These are phyloP conservation scores for Sus scrofa DNA, from an alignment of 2,113 vertebrate genomes.

Conservation along the genomic window DNA sequence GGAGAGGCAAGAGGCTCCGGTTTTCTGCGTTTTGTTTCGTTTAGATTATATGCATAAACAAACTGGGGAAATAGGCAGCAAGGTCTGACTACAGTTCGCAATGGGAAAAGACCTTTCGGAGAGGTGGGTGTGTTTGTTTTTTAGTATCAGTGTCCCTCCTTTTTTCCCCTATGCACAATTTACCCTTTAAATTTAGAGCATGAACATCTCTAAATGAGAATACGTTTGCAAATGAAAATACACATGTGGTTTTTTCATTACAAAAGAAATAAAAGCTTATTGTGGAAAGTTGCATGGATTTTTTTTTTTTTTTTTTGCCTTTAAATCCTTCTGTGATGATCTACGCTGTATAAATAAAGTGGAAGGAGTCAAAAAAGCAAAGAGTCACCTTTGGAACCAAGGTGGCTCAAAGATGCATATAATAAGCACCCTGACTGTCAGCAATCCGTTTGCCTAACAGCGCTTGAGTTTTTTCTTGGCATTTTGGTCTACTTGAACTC, in stretches of 20 bases:
- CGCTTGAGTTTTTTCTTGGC: not conserved
- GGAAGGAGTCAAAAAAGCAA: not conserved
- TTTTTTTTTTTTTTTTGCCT: conserved; percentile 49
- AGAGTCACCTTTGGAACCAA: not conserved
- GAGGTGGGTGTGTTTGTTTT: not conserved
- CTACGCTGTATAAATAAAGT: not conserved
- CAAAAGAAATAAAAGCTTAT: not conserved
- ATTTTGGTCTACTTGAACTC: not conserved
- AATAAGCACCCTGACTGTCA: fast-evolving
- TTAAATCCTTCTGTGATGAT: not conserved
- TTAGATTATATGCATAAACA: not conserved
- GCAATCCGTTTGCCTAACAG: not conserved
- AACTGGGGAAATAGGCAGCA: not conserved
- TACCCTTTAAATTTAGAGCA: conserved; percentile 5
- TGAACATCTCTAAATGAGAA: not conserved
- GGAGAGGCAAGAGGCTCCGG: not conserved
- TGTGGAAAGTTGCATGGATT: not conserved
- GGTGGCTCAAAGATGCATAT: not conserved
- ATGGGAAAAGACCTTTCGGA: conserved; percentile 7
- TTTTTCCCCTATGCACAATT: not conserved
- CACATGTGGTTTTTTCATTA: not conserved
- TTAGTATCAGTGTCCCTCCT: not conserved
- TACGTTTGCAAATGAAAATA: not conserved
- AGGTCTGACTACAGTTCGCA: not conserved
- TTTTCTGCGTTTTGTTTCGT: conserved; percentile 25